Evolutionary conservation across 2,797 vertebrate species (phyloP).

Genomic region (Cheracebus regulus): DNA sequence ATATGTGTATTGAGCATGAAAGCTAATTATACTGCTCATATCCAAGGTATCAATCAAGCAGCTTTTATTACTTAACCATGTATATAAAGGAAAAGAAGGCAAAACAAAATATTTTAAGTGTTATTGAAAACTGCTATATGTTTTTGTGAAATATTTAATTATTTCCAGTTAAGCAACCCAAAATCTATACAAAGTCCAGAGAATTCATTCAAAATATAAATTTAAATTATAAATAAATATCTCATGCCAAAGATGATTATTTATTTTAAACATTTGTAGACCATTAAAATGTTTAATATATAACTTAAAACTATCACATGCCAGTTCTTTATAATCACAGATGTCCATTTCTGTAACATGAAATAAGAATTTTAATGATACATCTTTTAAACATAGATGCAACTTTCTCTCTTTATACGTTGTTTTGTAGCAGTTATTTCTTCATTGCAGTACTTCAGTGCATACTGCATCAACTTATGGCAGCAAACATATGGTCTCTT

Average conservation of each 20-base stretch:
- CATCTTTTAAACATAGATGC: not conserved
- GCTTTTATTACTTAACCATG: not conserved
- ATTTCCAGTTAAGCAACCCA: not conserved
- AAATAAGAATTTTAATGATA: not conserved
- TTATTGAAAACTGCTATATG: not conserved
- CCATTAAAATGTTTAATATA: not conserved
- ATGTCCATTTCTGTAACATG: not conserved
- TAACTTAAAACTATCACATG: not conserved
- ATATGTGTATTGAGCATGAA: not conserved
- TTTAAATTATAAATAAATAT: not conserved
- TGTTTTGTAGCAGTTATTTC: not conserved
- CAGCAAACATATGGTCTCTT: not conserved
- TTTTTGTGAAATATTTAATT: not conserved
- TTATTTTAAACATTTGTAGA: not conserved
- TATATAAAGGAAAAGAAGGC: not conserved
- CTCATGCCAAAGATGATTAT: not conserved
- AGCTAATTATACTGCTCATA: not conserved
- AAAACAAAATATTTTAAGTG: not conserved
- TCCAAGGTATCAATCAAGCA: not conserved
- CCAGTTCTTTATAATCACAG: not conserved
- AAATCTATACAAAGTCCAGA: not conserved
- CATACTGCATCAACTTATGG: not conserved
- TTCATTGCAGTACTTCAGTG: not conserved
- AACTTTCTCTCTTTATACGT: not conserved
- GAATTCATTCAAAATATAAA: not conserved